These are phyloP conservation scores for Bos javanicus DNA, from an alignment of 2,113 vertebrate genomes.

Conservation along the genomic window DNA sequence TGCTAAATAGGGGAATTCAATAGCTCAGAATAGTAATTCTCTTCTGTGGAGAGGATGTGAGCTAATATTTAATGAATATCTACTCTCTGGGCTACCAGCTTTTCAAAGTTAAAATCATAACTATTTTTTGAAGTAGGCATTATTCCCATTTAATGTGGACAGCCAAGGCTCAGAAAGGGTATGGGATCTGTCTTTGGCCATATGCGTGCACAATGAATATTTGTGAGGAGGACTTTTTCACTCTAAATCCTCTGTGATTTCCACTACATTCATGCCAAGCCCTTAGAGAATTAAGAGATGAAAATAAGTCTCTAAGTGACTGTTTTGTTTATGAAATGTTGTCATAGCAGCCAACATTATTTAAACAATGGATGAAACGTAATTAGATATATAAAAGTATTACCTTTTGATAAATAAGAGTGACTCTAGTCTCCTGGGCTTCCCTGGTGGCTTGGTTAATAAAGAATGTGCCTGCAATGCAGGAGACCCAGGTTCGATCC, in stretches of 20 bases:
- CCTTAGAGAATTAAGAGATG: not conserved
- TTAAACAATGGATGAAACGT: not conserved
- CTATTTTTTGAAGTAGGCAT: not conserved
- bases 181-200: not conserved
- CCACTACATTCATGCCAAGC: not conserved
- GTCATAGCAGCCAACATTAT: not conserved
- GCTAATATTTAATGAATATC: not conserved
- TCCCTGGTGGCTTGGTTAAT: not conserved
- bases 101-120: not conserved
- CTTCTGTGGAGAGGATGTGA: not conserved
- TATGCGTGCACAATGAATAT: not conserved
- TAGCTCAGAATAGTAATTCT: not conserved
- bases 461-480: not conserved
- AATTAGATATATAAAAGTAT: not conserved
- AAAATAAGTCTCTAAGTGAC: not conserved
- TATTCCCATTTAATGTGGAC: not conserved
- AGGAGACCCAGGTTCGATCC: not conserved
- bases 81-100: not conserved
- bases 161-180: not conserved
- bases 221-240: not conserved
- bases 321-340: not conserved
- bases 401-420: not conserved
- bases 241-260: not conserved
- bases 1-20: not conserved
- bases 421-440: not conserved